Base-by-base conservation (phyloP, 2,888 invertebrate genomes). In the Itoplectis maculator region DNA sequence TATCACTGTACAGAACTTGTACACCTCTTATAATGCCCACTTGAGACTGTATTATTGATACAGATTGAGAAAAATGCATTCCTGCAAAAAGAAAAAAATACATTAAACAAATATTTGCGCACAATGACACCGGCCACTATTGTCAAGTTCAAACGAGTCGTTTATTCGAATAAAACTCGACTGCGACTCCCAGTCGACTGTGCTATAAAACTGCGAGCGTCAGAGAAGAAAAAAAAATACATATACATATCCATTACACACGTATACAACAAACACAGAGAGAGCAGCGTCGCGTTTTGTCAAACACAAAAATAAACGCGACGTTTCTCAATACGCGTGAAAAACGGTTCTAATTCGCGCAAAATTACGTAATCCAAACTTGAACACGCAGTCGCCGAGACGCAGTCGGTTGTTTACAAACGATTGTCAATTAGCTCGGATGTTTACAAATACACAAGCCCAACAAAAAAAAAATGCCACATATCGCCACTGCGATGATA, bases 11-110 rank as follows among this genome's bases (percentile, higher is more conserved):
- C 89, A 98, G 95, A 88, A 99, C 98, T 95, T 99, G 98, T 86
- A 99, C 98, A 86, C 98, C 98, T 94, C 98, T 96, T 90, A 99
- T 98, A 90, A 97, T 95, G 88, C 98, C 97, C 93, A 99, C 98
- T 95, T 99, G 98, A 85, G 98, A 97, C 94, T 98, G 98, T 91
- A 99, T 97, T 90, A 99, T 98, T 90, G 98, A 97, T 90, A 99
- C 98, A 87, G 98, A 97, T 94, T 99, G 99, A 88, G 98, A 98
- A 94, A 99, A 98, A 94, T 99, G 98, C 99, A 99, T 99, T 90
- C 99, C 99, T 97, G 94, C 15, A 95, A 95, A 86, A 77, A 87
- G 88, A 88, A 13, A 61, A 69, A 59, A 80, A 59, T 47, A 68
- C 2, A 11, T 47, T 15, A 20, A 70, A 8, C 6, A n/a, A 37